Conservation (phyloP, 2,888 invertebrate species). For the Acleris sparsana region DNA sequence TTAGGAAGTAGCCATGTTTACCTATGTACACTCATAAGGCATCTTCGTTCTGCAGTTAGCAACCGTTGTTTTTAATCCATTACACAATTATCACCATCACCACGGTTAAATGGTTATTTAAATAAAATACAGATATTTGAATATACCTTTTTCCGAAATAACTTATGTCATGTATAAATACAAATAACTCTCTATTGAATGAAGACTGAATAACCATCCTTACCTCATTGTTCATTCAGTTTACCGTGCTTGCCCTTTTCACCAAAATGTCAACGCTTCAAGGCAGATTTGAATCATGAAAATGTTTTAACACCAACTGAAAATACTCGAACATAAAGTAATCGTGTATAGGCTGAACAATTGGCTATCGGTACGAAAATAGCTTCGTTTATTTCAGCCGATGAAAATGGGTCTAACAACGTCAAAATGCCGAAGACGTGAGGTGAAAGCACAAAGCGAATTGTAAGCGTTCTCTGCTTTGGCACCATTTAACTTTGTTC, state of each 20-base stretch:
- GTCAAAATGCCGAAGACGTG: slow-evolving; percentile 44
- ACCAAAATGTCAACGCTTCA: background rate
- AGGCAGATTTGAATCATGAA: background rate
- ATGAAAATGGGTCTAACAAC: slow-evolving; percentile 42
- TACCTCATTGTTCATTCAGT: background rate
- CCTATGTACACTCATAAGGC: too few species aligned
- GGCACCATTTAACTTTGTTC: slow-evolving; percentile 37
- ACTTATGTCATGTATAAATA: too few species aligned
- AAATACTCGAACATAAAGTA: slow-evolving; percentile 6
- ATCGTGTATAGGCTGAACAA: background rate
- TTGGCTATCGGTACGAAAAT: slow-evolving; percentile 35
- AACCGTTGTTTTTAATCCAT: too few species aligned
- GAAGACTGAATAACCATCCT: background rate
- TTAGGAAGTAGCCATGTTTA: too few species aligned
- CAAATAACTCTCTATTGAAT: too few species aligned
- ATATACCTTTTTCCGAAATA: too few species aligned
- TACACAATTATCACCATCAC: too few species aligned
- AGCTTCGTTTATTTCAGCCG: slow-evolving; percentile 37
- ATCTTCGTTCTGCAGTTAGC: too few species aligned
- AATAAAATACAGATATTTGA: too few species aligned
- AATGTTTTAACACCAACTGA: background rate
- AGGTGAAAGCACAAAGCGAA: slow-evolving; percentile 40
- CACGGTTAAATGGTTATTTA: too few species aligned
- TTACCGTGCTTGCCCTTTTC: slow-evolving; percentile 2
- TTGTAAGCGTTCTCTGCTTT: slow-evolving; percentile 30